Evolutionary conservation across 1,140 invertebrate species (phyloP).

Genomic region (Papilio xuthus): DNA sequence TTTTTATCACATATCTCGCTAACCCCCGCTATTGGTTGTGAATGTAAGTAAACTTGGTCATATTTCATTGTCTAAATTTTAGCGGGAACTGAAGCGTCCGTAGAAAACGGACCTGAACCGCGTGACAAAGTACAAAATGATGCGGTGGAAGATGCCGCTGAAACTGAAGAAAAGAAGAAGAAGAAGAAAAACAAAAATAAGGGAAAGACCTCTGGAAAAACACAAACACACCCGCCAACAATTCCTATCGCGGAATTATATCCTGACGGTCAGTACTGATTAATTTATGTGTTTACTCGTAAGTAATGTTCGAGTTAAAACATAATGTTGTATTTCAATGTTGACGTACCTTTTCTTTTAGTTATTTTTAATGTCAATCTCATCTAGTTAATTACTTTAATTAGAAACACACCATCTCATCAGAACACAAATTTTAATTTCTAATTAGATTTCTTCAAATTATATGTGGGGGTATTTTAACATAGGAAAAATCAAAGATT

Average conservation of each 20-base stretch:
- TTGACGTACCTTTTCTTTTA: conserved; percentile 28
- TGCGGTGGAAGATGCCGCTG: conserved; percentile 64
- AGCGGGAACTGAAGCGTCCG: conserved; percentile 52
- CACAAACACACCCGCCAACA: conserved; percentile 86
- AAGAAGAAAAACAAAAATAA: conserved; percentile 87
- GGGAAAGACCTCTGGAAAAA: conserved; percentile 54
- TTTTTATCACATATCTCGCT: conserved; percentile 31
- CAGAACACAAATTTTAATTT: conserved; percentile 1
- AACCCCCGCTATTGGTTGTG: background rate
- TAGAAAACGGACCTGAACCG: conserved; percentile 54
- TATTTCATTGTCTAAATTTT: conserved; percentile 39
- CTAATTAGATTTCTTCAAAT: background rate
- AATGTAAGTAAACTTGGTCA: background rate
- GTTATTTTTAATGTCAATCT: background rate
- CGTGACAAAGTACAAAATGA: conserved; percentile 52
- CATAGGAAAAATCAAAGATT: background rate
- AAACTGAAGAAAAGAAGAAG: conserved; percentile 79
- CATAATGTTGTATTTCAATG: background rate
- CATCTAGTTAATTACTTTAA: background rate
- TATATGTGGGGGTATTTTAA: too few relatives aligned
- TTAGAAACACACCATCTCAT: background rate
- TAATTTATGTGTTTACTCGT: conserved; percentile 26
- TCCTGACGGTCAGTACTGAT: conserved; percentile 85
- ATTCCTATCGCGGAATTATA: conserved; percentile 93
- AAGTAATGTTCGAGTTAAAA: background rate